phyloP scores from a whole-genome alignment of 2,888 invertebrate species.

The Neoaliturus tenellus region DNA sequence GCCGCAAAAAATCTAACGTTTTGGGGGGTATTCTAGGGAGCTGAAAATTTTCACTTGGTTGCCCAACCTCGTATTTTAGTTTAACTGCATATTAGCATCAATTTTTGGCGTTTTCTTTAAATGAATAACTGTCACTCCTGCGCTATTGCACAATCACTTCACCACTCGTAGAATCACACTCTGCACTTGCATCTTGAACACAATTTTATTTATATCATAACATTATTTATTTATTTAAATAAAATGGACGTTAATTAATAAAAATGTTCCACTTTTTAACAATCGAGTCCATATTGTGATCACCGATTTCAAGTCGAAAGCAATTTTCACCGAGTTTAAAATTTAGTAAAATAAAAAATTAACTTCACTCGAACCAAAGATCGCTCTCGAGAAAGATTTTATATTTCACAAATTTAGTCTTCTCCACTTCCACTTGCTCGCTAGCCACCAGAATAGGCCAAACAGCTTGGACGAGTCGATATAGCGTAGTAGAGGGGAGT shows the following conservation, averaged over 20 bases:
- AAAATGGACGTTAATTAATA: constrained; percentile 30
- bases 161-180: constrained; percentile 24
- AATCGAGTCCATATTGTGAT: constrained; percentile 9
- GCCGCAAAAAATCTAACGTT: no score
- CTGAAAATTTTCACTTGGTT: background rate
- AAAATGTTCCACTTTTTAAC: background rate
- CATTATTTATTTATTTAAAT: background rate
- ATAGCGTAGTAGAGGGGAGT: constrained; percentile 60
- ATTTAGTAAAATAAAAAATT: constrained; percentile 28
- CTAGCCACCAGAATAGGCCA: constrained; percentile 61
- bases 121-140: background rate
- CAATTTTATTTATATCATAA: background rate
- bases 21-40: no score
- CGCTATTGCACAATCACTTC: constrained; percentile 18
- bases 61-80: background rate
- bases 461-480: constrained; percentile 66
- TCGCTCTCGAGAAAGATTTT: constrained; percentile 53
- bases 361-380: constrained; percentile 56
- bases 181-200: constrained; percentile 7
- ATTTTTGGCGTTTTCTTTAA: background rate
- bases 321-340: constrained; percentile 34
- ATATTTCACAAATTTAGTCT: constrained; percentile 39
- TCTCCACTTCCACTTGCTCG: constrained; percentile 54
- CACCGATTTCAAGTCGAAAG: constrained; percentile 19
- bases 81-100: background rate